A percentile compares a stretch with the other conserved stretches of the same genome.
These are phyloP conservation scores for Dendroctonus ponderosae DNA, from an alignment of 1,140 invertebrate genomes.

Conservation along the genomic window DNA sequence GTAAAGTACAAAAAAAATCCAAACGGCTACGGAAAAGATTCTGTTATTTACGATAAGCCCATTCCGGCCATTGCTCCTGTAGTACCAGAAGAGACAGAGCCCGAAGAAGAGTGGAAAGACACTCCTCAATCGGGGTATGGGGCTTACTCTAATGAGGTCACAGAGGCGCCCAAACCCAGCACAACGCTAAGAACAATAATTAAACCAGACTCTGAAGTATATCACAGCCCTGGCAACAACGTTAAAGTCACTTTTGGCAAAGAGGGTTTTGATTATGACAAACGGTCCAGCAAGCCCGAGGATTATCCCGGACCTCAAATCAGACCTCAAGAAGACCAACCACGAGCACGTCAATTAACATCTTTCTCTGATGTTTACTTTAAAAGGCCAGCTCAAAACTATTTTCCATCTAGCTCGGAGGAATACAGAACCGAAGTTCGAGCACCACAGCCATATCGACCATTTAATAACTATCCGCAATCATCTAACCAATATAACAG, in stretches of 20 bases:
- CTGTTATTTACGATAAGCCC: conserved; percentile 74
- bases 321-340: conserved; percentile 56
- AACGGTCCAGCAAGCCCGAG: conserved; percentile 52
- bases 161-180: conserved; percentile 58
- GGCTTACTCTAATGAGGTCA: conserved; percentile 48
- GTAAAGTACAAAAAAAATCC: conserved; percentile 84
- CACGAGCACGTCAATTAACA: conserved; percentile 49
- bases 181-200: conserved; percentile 81
- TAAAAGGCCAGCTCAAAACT: conserved; percentile 30
- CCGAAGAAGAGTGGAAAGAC: conserved; percentile 43
- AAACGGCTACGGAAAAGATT: conserved; percentile 62
- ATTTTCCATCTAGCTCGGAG: conserved; percentile 46
- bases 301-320: conserved; percentile 46
- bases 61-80: conserved; percentile 70
- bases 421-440: conserved; percentile 41
- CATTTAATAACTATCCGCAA: conserved; percentile 46
- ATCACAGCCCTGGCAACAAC: conserved; percentile 67
- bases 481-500: conserved; percentile 37
- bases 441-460: conserved; percentile 47
- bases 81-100: conserved; percentile 58
- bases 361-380: conserved; percentile 38
- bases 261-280: conserved; percentile 57
- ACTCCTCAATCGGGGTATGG: conserved; percentile 38
- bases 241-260: conserved; percentile 74
- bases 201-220: conserved; percentile 77